These are phyloP conservation scores for Microplitis deprimator DNA, from an alignment of 2,888 invertebrate species.

Conservation along the genomic window DNA sequence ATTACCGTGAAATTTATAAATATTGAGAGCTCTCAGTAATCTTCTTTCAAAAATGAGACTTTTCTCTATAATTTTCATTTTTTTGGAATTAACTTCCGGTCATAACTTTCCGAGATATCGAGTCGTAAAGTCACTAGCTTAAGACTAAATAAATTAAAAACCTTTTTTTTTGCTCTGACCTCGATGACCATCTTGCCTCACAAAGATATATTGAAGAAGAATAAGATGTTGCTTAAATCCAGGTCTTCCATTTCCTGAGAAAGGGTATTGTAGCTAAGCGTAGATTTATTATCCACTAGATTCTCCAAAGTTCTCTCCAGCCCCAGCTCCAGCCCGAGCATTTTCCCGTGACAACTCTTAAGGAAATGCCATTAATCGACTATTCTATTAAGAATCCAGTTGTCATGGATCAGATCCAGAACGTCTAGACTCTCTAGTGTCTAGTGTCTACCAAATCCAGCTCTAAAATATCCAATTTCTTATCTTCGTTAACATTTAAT, in stretches of 20 bases:
- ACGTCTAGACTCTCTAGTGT: background rate
- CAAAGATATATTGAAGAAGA: background rate
- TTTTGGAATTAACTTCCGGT: no score
- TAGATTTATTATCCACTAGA: constrained; percentile 1
- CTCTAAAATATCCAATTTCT: background rate
- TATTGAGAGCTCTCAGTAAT: no score
- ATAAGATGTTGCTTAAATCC: background rate
- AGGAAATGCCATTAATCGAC: constrained; percentile 1
- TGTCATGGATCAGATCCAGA: constrained; percentile 1
- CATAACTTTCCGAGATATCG: no score
- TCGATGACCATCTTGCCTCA: no score
- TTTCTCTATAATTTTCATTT: no score
- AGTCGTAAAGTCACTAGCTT: no score
- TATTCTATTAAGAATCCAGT: constrained; percentile 1
- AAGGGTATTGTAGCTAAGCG: constrained; percentile 1
- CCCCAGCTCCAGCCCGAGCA: background rate
- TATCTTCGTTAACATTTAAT: background rate
- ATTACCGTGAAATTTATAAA: no score
- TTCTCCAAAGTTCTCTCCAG: background rate
- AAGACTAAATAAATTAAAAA: no score
- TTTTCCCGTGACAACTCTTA: background rate
- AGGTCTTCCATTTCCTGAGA: background rate
- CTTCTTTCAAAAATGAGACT: no score
- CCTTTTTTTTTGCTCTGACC: no score
- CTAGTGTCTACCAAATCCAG: background rate